Conservation (phyloP, 2,113 vertebrate species). For the Morone chrysops region DNA sequence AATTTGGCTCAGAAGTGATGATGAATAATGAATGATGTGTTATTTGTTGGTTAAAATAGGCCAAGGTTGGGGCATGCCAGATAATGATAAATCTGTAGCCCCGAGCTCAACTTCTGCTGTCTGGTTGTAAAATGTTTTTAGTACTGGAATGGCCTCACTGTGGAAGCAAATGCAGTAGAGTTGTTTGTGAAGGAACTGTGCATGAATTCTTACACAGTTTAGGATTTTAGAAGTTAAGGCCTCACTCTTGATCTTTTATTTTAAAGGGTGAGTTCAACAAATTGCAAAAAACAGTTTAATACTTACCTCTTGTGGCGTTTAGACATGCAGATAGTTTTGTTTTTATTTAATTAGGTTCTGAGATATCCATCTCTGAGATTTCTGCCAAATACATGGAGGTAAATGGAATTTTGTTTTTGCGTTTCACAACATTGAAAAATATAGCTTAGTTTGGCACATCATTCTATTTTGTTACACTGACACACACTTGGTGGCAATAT, state of each 20-base stretch:
- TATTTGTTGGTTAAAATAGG: constrained; percentile 62
- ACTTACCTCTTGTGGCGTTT: background rate
- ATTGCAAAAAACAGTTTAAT: background rate
- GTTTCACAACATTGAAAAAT: background rate
- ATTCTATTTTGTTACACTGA: background rate
- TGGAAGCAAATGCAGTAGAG: background rate
- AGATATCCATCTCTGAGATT: background rate
- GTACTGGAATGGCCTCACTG: background rate
- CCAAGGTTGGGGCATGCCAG: constrained; percentile 40
- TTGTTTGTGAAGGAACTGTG: background rate
- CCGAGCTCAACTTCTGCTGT: constrained; percentile 42
- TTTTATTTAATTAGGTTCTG: background rate
- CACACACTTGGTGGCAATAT: background rate
- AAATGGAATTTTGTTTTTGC: background rate
- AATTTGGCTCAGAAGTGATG: constrained; percentile 39
- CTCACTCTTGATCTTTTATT: background rate
- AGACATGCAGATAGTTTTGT: background rate
- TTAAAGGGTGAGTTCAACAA: background rate
- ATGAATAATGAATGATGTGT: constrained; percentile 51
- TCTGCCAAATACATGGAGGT: background rate
- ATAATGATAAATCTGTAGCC: constrained; percentile 62
- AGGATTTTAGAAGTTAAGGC: background rate
- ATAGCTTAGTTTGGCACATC: too few species aligned
- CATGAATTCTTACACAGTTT: background rate
- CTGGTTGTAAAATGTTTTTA: constrained; percentile 41